Conservation (phyloP, 2,113 vertebrate genomes). For the Camarhynchus parvulus region DNA sequence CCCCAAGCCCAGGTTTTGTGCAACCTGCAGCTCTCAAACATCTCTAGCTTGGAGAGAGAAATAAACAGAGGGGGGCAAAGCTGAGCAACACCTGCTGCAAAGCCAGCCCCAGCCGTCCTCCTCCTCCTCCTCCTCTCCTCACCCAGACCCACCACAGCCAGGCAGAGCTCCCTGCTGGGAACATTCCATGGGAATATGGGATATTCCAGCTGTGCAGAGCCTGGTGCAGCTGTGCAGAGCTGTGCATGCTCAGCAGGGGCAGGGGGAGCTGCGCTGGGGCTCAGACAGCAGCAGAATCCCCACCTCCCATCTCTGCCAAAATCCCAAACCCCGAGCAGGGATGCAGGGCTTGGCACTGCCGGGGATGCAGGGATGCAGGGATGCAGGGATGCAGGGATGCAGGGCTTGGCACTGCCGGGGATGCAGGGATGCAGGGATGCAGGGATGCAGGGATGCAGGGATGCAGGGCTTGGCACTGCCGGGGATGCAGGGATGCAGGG, state of each 20-base stretch:
- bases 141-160: not conserved
- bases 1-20: not conserved
- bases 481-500: not conserved
- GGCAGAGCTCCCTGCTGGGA: not conserved
- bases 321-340: not conserved
- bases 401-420: not conserved
- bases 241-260: not conserved
- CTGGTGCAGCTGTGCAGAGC: not conserved
- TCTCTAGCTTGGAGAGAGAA: not conserved
- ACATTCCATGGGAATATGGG: rapidly evolving
- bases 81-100: not conserved
- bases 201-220: not conserved
- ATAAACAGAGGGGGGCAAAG: not conserved
- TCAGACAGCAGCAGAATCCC: not conserved
- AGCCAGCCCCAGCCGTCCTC: not conserved
- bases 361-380: not conserved
- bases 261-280: not conserved
- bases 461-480: not conserved
- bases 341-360: not conserved
- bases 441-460: too few species aligned
- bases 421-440: too few species aligned
- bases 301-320: not conserved
- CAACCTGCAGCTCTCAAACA: not conserved
- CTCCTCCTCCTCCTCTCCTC: not conserved
- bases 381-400: not conserved